A percentile compares a stretch with the other conserved stretches of the same genome.
phyloP scores from a whole-genome alignment of 2,113 vertebrate genomes.

The Saguinus imperator region DNA sequence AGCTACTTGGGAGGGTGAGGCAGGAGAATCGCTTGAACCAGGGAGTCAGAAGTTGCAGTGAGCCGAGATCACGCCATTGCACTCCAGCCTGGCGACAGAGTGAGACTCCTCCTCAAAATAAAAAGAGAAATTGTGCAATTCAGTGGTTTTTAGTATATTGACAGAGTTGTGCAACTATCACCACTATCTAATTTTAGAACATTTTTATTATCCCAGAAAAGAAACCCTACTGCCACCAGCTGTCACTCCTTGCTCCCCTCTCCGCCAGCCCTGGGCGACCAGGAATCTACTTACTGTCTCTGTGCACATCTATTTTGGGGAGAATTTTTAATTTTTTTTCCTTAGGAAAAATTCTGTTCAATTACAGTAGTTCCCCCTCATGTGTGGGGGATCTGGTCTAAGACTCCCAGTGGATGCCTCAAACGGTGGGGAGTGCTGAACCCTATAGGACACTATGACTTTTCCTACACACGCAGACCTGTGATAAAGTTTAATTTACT shows the following conservation, averaged over 20 bases:
- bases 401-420: not conserved
- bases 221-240: not conserved
- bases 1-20: too few species aligned
- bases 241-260: not conserved
- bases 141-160: not conserved
- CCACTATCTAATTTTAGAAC: not conserved
- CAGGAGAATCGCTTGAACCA: too few species aligned
- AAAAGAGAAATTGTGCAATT: not conserved
- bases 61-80: too few species aligned
- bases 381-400: not conserved
- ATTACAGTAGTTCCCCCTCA: not conserved
- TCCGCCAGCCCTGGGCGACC: not conserved
- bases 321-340: not conserved
- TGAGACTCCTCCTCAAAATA: too few species aligned
- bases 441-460: not conserved
- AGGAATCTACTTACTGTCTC: not conserved
- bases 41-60: too few species aligned
- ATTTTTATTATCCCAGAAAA: not conserved
- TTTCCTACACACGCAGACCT: not conserved
- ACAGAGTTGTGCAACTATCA: not conserved
- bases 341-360: not conserved
- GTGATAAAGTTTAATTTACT: not conserved
- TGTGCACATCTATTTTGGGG: not conserved
- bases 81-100: too few species aligned
- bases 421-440: not conserved